Base-by-base conservation (phyloP, 2,888 invertebrate genomes). In the Torymus auratus region DNA sequence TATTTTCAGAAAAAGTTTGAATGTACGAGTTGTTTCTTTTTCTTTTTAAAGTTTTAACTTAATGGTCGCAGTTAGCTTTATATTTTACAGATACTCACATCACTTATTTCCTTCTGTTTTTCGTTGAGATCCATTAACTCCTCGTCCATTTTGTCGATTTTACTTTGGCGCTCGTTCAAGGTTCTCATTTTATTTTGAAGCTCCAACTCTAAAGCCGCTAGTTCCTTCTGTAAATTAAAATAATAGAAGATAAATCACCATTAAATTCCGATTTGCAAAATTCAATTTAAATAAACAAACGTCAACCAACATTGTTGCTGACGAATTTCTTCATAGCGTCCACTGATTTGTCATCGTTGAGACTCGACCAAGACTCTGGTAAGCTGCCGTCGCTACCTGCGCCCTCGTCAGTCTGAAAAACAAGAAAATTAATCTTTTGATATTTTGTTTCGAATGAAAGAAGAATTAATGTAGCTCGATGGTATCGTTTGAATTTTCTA, bases 101-200 rank as follows among this genome's bases (percentile, higher is more conserved):
- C 87, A 11, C 86, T 83, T 81, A 91, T 88, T 77, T 88, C 86
- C 70, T 90, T 91, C 86, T 95, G 94, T 87, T 94, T 93, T 23
- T 94, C 93, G 56, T 93, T 93, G 65, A 96, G 92, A 77, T 94
- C 92, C 70, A 94, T 92, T 82, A 96, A 91, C 87, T 94, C 94
- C 28, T 94, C 94, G 86, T 95, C 95, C 85, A 96, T 92, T 85
- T 93, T 92, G 86, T 95, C 94, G 78, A 96, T 94, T 89, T 94
- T 94, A 71, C 92, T 93, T 82, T 94, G 93, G 83, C 94, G 93
- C 28, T 94, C 93, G 62, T 94, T 93, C 28, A 93, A 93, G 64
- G 93, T 93, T 87, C 92, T 93, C 85, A 93, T 94, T 86, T 93
- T 94, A 77, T 91, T 93, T 87, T 93, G 93, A 2, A 96, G 90